Conservation (phyloP, 2,797 vertebrate genomes). For the Catostomus latipinnis region DNA sequence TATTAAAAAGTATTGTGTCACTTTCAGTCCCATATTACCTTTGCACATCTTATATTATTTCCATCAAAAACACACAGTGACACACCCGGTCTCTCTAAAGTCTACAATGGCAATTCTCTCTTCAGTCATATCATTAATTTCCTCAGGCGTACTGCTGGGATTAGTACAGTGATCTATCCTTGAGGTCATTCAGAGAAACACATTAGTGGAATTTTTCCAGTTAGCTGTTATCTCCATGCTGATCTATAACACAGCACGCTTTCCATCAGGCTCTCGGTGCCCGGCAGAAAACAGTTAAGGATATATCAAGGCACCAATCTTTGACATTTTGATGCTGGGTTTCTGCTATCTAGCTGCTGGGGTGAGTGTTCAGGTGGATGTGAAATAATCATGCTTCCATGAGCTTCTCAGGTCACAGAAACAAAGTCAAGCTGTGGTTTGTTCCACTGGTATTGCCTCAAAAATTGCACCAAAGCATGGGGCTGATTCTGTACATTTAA, state of each 20-base stretch:
- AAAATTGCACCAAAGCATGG: slow-evolving; percentile 1
- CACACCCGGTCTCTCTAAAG: neutral
- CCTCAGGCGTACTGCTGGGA: slow-evolving; percentile 42
- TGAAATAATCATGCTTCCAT: slow-evolving; percentile 19
- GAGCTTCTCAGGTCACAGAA: neutral
- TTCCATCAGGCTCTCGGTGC: neutral
- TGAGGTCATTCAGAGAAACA: slow-evolving; percentile 40
- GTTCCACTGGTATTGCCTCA: neutral
- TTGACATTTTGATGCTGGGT: slow-evolving; percentile 45
- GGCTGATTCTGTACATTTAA: no score
- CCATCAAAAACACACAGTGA: slow-evolving; percentile 6
- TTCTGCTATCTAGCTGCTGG: slow-evolving; percentile 9
- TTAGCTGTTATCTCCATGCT: slow-evolving; percentile 41
- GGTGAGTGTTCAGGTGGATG: neutral
- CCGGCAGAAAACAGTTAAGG: slow-evolving; percentile 38
- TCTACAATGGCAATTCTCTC: slow-evolving; percentile 42
- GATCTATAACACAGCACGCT: slow-evolving; percentile 8
- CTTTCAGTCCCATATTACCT: neutral
- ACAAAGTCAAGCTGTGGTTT: neutral
- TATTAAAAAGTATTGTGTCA: neutral
- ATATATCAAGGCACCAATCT: slow-evolving; percentile 24
- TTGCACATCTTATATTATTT: slow-evolving; percentile 10
- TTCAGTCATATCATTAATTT: slow-evolving; percentile 54
- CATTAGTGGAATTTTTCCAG: slow-evolving; percentile 32
- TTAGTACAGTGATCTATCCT: slow-evolving; percentile 43